Base-by-base conservation (phyloP, 2,888 invertebrate species). In the Eumerus sabulonum region DNA sequence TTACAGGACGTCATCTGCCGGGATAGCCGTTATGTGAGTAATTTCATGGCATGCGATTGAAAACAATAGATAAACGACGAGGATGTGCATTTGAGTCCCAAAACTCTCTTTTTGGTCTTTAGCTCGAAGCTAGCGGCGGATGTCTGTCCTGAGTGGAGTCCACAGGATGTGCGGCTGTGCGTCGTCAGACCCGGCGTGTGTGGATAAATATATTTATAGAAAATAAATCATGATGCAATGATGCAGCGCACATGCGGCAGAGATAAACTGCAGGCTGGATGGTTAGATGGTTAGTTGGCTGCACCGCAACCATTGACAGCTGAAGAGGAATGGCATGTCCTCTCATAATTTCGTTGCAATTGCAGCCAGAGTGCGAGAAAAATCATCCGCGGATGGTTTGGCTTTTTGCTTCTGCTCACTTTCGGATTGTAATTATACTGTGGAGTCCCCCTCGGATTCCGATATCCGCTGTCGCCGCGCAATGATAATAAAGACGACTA, bases 191-290 rank as follows among this genome's bases (percentile, higher is more conserved):
- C 17, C 14, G 12, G 17, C n/a, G 17, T 16, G 19, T 27, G 16
- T 45, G 12, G 54, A 40, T 35, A 72, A 82, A 83, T 83, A 82
- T 82, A 83, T 82, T 83, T 82, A 83, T 82, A 82, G 76, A 82
- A 82, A 82, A 82, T 82, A 82, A 82, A 82, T 82, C 81, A 76
- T 77, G 38, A 16, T 17, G 36, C n/a, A 14, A 35, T 18, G 38
- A 17, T 45, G 67, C 47, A 72, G 57, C 56, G 76, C 70, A 48
- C 40, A 38, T 50, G 63, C 51, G 12, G 56, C 35, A 45, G 35
- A 54, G 48, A 57, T 63, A 63, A 63, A 59, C 59, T 59, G 18
- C 18, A 13, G 17, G 13, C 7, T 27, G 47, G 53, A n/a, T n/a
- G n/a, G n/a, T n/a, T 63, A 63, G 59, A 59, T 51, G 68, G 19